phyloP scores from a whole-genome alignment of 1,140 invertebrate species.

The Lordiphosa collinella region DNA sequence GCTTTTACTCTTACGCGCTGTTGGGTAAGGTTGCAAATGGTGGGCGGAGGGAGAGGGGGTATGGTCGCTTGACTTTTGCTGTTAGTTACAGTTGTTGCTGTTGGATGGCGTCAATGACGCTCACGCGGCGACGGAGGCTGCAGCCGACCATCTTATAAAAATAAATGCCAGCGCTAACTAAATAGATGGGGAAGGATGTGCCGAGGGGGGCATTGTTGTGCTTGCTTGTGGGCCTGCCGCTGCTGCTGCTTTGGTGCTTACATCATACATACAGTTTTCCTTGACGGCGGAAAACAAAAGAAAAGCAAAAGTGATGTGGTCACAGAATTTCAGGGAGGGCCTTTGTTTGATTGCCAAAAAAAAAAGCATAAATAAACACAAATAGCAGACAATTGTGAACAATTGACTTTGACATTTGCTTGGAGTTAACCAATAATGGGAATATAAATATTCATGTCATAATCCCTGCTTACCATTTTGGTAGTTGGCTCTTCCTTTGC shows the following conservation, averaged over 20 bases:
- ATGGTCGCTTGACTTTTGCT: constrained; percentile 50
- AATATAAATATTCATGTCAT: constrained; percentile 43
- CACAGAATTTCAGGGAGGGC: neutral
- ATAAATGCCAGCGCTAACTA: constrained; percentile 65
- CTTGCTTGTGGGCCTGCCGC: neutral
- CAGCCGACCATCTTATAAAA: constrained; percentile 55
- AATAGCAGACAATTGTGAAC: constrained; percentile 19
- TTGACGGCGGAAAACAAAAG: constrained; percentile 55
- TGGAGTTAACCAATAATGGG: too few relatives aligned
- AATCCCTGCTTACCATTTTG: constrained; percentile 66
- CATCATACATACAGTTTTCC: constrained; percentile 57
- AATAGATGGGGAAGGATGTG: constrained; percentile 27
- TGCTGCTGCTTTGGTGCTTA: constrained; percentile 34
- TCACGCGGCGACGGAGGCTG: constrained; percentile 26
- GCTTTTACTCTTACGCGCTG: constrained; percentile 48
- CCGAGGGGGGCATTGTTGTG: constrained; percentile 1
- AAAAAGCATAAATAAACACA: constrained; percentile 1
- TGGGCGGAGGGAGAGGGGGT: neutral
- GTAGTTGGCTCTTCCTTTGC: constrained; percentile 8
- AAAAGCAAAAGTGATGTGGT: constrained; percentile 5
- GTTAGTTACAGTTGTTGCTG: constrained; percentile 42
- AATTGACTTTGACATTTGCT: neutral
- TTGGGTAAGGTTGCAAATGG: constrained; percentile 63
- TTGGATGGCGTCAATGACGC: constrained; percentile 44
- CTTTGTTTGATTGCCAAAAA: neutral